These are phyloP conservation scores for Melanocharis versteri DNA, from an alignment of 2,113 vertebrate species.

Conservation along the genomic window DNA sequence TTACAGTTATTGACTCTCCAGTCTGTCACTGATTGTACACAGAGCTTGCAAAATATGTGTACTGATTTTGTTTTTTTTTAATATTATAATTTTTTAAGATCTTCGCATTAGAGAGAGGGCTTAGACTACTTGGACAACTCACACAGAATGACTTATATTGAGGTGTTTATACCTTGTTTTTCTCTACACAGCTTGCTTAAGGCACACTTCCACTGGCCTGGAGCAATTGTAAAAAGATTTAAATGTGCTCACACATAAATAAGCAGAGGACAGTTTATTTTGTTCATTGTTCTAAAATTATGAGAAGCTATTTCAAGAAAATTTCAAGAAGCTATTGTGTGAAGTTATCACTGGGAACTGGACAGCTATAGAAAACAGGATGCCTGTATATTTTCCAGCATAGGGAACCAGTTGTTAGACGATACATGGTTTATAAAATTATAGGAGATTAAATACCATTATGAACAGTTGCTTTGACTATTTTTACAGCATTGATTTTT, in stretches of 20 bases:
- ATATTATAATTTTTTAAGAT: neutral
- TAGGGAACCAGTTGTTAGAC: neutral
- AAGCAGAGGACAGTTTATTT: neutral
- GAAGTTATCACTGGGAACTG: neutral
- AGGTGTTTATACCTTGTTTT: neutral
- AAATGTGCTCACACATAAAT: neutral
- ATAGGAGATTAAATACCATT: neutral
- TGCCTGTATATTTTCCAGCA: neutral
- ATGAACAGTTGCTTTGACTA: neutral
- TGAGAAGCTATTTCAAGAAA: neutral
- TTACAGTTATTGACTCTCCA: neutral
- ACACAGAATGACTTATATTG: neutral
- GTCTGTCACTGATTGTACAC: neutral
- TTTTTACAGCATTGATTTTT: neutral
- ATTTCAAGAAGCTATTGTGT: neutral
- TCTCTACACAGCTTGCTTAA: neutral
- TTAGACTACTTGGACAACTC: neutral
- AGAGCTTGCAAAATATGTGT: neutral
- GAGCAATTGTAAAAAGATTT: neutral
- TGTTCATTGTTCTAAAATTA: neutral
- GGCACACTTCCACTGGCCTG: neutral
- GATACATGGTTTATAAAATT: neutral
- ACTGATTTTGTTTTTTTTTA: neutral
- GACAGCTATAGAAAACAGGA: constrained; percentile 2
- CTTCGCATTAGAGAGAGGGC: neutral